Evolutionary conservation across 1,140 invertebrate species (phyloP).

Genomic region (Wiebesia pumilae): DNA sequence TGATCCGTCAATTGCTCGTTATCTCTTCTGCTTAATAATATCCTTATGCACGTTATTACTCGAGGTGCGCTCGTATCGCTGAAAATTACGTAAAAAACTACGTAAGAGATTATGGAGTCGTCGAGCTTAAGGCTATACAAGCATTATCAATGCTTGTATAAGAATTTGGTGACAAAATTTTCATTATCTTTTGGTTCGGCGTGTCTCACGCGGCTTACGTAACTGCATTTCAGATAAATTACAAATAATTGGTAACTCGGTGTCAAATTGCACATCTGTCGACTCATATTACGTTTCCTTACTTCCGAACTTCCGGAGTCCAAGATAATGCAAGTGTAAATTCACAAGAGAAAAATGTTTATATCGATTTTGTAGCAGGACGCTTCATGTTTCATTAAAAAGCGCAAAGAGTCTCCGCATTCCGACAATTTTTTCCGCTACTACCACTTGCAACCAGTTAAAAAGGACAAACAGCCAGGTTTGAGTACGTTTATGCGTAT

Average conservation of each 20-base stretch:
- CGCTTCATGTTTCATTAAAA: neutral
- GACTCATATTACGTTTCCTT: neutral
- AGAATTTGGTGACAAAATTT: neutral
- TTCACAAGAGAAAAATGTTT: neutral
- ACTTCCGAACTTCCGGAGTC: neutral
- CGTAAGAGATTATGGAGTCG: slow-evolving; percentile 11
- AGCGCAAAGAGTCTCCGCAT: neutral
- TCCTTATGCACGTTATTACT: slow-evolving; percentile 1
- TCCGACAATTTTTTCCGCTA: neutral
- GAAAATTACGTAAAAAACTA: slow-evolving; percentile 7
- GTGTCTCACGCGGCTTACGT: neutral
- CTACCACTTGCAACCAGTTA: neutral
- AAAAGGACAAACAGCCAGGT: too few species aligned
- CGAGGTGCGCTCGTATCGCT: neutral
- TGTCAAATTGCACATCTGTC: neutral
- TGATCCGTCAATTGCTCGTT: slow-evolving; percentile 2
- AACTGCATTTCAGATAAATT: neutral
- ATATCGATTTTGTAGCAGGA: neutral
- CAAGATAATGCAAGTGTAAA: neutral
- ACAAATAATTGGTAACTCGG: neutral
- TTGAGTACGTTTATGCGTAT: too few species aligned
- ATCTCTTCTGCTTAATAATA: neutral
- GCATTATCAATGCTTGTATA: neutral
- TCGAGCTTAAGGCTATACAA: neutral
- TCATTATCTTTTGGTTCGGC: neutral